Evolutionary conservation across 2,888 invertebrate species (phyloP).

Genomic region (Aporophyla lueneburgensis): DNA sequence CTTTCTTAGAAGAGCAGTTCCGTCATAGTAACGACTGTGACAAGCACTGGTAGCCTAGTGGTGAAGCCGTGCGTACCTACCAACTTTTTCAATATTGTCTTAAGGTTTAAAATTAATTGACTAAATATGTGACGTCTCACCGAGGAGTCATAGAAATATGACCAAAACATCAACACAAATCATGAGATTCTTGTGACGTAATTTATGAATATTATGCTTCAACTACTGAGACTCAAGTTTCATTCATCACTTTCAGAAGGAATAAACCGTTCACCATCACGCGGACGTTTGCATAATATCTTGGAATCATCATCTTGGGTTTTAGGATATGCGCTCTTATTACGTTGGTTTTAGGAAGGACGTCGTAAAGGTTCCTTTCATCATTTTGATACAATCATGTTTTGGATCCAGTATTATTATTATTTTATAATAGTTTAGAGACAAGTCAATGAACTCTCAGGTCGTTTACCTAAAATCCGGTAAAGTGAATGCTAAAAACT

Average conservation of each 20-base stretch:
- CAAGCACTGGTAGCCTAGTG: too few species aligned
- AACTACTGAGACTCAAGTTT: not conserved
- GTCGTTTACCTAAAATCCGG: slow-evolving; percentile 29
- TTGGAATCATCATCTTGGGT: not conserved
- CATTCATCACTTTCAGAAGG: too few species aligned
- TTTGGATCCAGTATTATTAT: not conserved
- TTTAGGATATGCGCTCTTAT: too few species aligned
- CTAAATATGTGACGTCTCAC: too few species aligned
- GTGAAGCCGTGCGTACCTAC: too few species aligned
- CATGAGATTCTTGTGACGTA: not conserved
- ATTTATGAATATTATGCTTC: not conserved
- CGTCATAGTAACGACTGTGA: not conserved
- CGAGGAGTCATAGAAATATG: too few species aligned
- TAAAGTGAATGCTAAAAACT: not conserved
- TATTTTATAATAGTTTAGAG: slow-evolving; percentile 1
- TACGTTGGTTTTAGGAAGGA: not conserved
- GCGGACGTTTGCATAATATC: not conserved
- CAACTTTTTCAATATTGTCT: too few species aligned
- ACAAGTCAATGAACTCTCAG: slow-evolving; percentile 3
- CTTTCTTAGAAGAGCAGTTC: not conserved
- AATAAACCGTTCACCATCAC: not conserved
- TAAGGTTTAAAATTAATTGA: too few species aligned
- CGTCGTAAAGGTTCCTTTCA: too few species aligned
- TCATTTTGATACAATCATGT: not conserved
- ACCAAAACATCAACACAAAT: too few species aligned